Evolutionary conservation across 2,797 vertebrate species (phyloP).

Genomic region (Phrynocephalus guinanensis): DNA sequence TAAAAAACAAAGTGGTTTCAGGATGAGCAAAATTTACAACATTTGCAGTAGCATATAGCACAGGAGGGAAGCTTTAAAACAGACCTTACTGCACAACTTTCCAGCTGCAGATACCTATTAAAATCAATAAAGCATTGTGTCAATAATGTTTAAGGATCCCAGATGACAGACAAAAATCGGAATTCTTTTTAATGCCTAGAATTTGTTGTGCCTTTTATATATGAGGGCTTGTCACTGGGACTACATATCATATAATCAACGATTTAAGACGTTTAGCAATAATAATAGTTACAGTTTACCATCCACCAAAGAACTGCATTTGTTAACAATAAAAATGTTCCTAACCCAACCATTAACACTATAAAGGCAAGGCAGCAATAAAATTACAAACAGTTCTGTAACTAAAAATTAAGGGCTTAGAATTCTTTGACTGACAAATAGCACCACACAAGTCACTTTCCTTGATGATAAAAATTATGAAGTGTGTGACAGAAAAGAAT

Average conservation of each 20-base stretch:
- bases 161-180: constrained; percentile 26
- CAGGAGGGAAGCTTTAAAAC: constrained; percentile 34
- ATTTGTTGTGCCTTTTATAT: constrained; percentile 39
- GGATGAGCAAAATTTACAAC: constrained; percentile 37
- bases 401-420: constrained; percentile 32
- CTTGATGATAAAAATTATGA: constrained; percentile 20
- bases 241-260: constrained; percentile 32
- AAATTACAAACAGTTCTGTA: constrained; percentile 34
- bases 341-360: constrained; percentile 25
- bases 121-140: constrained; percentile 39
- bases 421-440: constrained; percentile 30
- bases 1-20: constrained; percentile 32
- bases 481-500: constrained; percentile 12
- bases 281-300: constrained; percentile 25
- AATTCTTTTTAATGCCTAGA: constrained; percentile 22
- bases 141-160: constrained; percentile 41
- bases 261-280: constrained; percentile 29
- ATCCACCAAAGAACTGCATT: constrained; percentile 18
- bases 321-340: constrained; percentile 25
- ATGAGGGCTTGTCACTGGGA: background rate
- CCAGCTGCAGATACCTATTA: constrained; percentile 35
- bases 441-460: constrained; percentile 28
- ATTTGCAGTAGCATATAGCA: constrained; percentile 21
- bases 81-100: constrained; percentile 23
- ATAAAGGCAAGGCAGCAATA: background rate